Percentiles rank a stretch among this genome's conserved stretches.
Conservation (phyloP, 2,113 vertebrate species). For the Chelonoidis abingdonii region DNA sequence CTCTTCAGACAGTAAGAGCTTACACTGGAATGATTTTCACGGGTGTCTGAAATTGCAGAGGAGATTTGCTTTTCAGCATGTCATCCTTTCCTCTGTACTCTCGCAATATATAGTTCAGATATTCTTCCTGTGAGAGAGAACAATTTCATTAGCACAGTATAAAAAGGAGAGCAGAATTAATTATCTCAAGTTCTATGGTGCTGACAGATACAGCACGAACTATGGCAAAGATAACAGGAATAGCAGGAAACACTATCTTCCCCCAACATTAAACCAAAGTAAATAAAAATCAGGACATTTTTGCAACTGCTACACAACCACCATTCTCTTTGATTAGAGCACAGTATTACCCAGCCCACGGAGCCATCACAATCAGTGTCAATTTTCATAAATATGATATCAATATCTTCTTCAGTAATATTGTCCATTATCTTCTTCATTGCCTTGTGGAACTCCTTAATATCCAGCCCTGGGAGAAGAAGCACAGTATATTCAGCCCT, state of each 20-base stretch:
- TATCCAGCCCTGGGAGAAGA: conserved; percentile 38
- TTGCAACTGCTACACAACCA: not conserved
- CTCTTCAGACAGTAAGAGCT: not conserved
- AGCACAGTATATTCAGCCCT: not conserved
- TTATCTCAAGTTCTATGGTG: not conserved
- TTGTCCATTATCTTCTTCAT: conserved; percentile 51
- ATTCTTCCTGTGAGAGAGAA: conserved; percentile 36
- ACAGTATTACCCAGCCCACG: conserved; percentile 62
- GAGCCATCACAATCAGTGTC: conserved; percentile 67
- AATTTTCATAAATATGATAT: conserved; percentile 69
- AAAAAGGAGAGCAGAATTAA: conserved; percentile 8
- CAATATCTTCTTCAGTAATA: conserved; percentile 29
- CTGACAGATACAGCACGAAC: not conserved
- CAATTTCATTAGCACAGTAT: not conserved
- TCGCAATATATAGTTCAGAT: conserved; percentile 39
- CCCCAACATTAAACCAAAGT: not conserved
- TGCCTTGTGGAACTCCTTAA: conserved; percentile 50
- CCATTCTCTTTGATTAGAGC: conserved; percentile 14
- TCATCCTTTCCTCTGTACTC: conserved; percentile 51
- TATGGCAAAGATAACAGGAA: not conserved
- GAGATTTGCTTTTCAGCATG: conserved; percentile 37
- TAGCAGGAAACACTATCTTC: conserved; percentile 8
- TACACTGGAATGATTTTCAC: conserved; percentile 29
- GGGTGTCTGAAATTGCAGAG: conserved; percentile 43
- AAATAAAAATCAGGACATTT: conserved; percentile 19